These are phyloP conservation scores for Chrysolina haemoptera DNA, from an alignment of 2,888 invertebrate genomes.

Conservation along the genomic window DNA sequence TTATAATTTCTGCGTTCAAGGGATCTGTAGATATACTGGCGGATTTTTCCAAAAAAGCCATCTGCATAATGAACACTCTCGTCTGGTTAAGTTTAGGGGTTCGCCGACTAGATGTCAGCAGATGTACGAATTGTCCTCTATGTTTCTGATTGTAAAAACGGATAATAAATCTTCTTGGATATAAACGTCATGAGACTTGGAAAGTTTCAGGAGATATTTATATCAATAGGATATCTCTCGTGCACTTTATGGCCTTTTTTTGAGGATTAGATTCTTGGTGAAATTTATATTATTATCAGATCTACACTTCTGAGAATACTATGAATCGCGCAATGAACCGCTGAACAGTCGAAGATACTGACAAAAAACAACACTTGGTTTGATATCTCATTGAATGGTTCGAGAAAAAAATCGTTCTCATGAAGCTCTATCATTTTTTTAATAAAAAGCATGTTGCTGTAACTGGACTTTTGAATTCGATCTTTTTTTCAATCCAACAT, in stretches of 20 bases:
- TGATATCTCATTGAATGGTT: too few species aligned
- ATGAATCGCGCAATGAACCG: background rate
- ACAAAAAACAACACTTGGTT: too few species aligned
- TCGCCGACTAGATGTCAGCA: background rate
- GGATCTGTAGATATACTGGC: background rate
- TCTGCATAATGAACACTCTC: background rate
- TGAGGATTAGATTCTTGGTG: background rate
- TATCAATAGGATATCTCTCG: slow-evolving; percentile 11
- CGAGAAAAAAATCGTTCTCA: too few species aligned
- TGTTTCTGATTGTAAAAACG: background rate
- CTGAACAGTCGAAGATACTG: background rate
- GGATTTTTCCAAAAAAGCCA: background rate
- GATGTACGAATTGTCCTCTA: background rate
- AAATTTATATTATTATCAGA: slow-evolving; percentile 19
- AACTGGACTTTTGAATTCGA: too few species aligned
- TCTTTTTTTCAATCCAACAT: too few species aligned
- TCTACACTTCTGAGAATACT: background rate
- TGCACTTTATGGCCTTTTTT: background rate
- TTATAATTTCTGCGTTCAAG: too few species aligned
- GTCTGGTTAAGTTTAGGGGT: too few species aligned
- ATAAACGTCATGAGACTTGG: slow-evolving; percentile 14
- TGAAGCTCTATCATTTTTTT: too few species aligned
- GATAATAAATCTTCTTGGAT: slow-evolving; percentile 5
- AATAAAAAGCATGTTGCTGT: too few species aligned
- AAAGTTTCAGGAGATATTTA: slow-evolving; percentile 11